Conservation (phyloP, 2,888 invertebrate species). For the Euzophera pinguis region DNA sequence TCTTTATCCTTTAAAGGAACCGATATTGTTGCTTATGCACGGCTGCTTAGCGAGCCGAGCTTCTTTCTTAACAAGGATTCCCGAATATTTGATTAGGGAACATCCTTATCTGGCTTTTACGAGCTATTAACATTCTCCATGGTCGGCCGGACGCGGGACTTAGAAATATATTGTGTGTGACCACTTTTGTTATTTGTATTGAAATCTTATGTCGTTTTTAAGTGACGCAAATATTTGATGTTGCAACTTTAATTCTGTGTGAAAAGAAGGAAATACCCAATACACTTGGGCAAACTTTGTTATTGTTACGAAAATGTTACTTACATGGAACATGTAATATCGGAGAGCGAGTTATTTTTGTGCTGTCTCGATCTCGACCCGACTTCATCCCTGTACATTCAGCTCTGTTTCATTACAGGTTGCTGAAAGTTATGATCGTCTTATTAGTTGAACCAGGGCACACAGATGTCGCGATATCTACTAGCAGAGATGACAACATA, state of each 20-base stretch:
- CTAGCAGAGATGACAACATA: conserved; percentile 38
- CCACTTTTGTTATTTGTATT: conserved; percentile 31
- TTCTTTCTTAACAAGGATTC: conserved; percentile 62
- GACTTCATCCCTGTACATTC: conserved; percentile 16
- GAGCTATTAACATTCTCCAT: conserved; percentile 58
- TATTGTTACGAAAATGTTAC: neutral
- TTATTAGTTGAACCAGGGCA: conserved; percentile 56
- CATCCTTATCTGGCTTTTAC: conserved; percentile 63
- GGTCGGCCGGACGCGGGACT: conserved; percentile 41
- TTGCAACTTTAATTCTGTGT: neutral
- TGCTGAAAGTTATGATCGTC: conserved; percentile 45
- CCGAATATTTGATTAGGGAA: conserved; percentile 70
- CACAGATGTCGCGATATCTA: conserved; percentile 58
- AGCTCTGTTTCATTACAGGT: conserved; percentile 48
- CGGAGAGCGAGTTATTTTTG: neutral
- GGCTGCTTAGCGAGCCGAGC: conserved; percentile 44
- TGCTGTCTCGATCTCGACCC: conserved; percentile 8
- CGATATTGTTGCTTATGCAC: conserved; percentile 70
- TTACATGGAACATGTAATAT: neutral
- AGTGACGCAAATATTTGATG: conserved; percentile 9
- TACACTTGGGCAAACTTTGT: neutral
- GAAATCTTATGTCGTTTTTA: conserved; percentile 5
- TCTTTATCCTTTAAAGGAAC: conserved; percentile 65
- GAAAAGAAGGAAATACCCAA: neutral
- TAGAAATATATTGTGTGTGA: conserved; percentile 41